These are phyloP conservation scores for Miniopterus natalensis DNA, from an alignment of 2,113 vertebrate species.

Conservation along the genomic window DNA sequence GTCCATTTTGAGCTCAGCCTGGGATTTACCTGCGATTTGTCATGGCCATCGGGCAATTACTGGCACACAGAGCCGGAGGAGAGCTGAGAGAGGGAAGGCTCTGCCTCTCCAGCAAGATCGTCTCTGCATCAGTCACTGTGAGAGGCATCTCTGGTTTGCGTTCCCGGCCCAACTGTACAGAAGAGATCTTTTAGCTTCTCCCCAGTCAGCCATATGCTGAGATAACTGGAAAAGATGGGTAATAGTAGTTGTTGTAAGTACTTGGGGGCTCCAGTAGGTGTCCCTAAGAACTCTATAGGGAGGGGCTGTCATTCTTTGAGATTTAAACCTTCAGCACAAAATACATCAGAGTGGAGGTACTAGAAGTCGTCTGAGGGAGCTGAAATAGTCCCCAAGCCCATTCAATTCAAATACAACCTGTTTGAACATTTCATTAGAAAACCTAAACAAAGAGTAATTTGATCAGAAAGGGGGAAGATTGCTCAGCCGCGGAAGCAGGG, in stretches of 20 bases:
- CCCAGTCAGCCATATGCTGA: background rate
- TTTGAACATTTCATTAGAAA: background rate
- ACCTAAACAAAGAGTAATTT: conserved; percentile 9
- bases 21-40: conserved; percentile 70
- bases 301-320: background rate
- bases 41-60: background rate
- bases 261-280: background rate
- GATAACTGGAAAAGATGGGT: conserved; percentile 1
- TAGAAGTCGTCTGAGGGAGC: background rate
- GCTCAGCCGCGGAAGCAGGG: background rate
- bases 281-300: background rate
- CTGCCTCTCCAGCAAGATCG: background rate
- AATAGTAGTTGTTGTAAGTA: conserved; percentile 8
- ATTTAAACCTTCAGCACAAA: conserved; percentile 14
- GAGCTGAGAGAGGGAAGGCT: background rate
- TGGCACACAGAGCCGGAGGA: background rate
- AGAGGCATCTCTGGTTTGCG: background rate
- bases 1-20: conserved; percentile 73
- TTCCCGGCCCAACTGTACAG: background rate
- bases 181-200: background rate
- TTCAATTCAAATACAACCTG: background rate
- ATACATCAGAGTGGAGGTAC: background rate
- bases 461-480: background rate
- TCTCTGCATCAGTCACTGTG: conserved; percentile 12
- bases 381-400: background rate